Evolutionary conservation across 2,113 vertebrate genomes (phyloP).

Genomic region (Carlito syrichta): DNA sequence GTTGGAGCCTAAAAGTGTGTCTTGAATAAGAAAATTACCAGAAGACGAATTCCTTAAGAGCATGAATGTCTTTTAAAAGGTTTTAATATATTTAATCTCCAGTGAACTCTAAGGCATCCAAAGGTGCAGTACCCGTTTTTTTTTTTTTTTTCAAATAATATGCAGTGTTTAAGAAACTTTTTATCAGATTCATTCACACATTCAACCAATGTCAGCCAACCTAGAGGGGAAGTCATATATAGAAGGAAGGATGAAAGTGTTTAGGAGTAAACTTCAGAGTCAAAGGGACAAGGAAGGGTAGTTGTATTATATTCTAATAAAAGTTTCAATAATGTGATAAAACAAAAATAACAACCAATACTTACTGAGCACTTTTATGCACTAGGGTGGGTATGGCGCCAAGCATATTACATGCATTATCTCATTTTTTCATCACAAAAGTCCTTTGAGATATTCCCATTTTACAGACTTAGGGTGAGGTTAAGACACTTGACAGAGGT

Average conservation of each 20-base stretch:
- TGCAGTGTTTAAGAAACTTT: neutral
- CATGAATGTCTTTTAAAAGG: neutral
- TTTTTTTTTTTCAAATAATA: neutral
- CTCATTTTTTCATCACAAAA: neutral
- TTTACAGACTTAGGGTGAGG: neutral
- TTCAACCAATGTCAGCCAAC: neutral
- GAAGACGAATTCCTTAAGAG: neutral
- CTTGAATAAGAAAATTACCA: conserved; percentile 48
- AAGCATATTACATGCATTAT: accelerated
- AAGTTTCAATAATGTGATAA: neutral
- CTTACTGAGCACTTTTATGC: neutral
- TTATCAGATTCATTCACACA: neutral
- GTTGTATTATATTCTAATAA: neutral
- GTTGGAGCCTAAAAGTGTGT: neutral
- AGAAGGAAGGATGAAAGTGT: neutral
- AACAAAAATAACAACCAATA: neutral
- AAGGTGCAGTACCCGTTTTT: neutral
- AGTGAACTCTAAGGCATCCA: neutral
- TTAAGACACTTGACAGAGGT: neutral
- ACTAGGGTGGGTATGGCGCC: too few species aligned
- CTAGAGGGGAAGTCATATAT: neutral
- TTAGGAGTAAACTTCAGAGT: neutral
- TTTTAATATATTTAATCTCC: neutral
- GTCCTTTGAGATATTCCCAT: neutral
- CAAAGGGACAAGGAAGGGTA: neutral